phyloP scores from a whole-genome alignment of 1,140 invertebrate genomes.

The Elymnias hypermnestra region DNA sequence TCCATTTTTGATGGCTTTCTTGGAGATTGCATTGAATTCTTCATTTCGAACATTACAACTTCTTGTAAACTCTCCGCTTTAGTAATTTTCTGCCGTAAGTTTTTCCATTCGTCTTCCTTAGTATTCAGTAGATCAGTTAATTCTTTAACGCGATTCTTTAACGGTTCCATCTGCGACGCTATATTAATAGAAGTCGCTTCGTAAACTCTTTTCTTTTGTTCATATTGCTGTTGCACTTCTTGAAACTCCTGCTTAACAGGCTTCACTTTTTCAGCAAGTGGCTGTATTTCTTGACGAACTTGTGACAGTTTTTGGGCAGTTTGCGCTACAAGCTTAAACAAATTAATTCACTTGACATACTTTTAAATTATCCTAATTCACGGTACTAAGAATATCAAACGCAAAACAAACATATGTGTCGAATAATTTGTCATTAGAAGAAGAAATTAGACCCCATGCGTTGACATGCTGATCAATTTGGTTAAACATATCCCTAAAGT shows the following conservation, averaged over 20 bases:
- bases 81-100: conserved; percentile 69
- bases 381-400: too few relatives aligned
- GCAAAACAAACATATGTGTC: too few relatives aligned
- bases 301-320: conserved; percentile 65
- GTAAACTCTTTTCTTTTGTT: conserved; percentile 72
- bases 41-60: conserved; percentile 70
- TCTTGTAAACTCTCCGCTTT: conserved; percentile 73
- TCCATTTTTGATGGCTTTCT: conserved; percentile 70
- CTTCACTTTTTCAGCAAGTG: conserved; percentile 65
- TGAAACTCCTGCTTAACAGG: conserved; percentile 71
- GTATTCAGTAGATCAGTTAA: conserved; percentile 61
- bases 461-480: too few relatives aligned
- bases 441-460: too few relatives aligned
- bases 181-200: conserved; percentile 73
- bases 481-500: too few relatives aligned
- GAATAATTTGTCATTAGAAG: too few relatives aligned
- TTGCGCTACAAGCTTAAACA: conserved; percentile 64
- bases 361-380: too few relatives aligned
- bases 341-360: too few relatives aligned
- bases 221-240: conserved; percentile 68
- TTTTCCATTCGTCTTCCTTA: conserved; percentile 75
- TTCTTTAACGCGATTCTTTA: conserved; percentile 63
- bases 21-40: conserved; percentile 68
- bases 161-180: conserved; percentile 72
- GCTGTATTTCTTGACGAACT: conserved; percentile 69